A percentile compares a stretch with the other conserved stretches of the same genome.
Conservation (phyloP, 1,140 invertebrate species). For the Tigriopus japonicus region DNA sequence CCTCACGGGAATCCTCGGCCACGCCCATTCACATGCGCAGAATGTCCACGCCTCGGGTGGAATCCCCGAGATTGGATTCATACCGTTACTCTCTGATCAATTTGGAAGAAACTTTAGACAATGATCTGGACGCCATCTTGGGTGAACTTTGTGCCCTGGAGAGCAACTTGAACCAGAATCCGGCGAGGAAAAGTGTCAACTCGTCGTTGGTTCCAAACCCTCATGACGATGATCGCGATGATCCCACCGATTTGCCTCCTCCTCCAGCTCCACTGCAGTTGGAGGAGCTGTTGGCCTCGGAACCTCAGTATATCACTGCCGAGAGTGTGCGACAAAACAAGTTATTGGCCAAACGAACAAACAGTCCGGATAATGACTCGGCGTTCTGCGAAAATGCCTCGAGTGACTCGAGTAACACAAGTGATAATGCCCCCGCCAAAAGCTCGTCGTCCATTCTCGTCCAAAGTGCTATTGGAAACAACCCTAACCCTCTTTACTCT, state of each 20-base stretch:
- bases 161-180: slow-evolving; percentile 22
- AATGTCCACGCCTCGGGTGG: slow-evolving; percentile 9
- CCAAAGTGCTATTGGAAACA: background rate
- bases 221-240: too few species aligned
- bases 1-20: background rate
- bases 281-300: background rate
- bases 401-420: slow-evolving; percentile 71
- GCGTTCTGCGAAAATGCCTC: slow-evolving; percentile 91
- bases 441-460: too few species aligned
- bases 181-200: too few species aligned
- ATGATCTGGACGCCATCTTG: slow-evolving; percentile 55
- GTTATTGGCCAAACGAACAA: slow-evolving; percentile 35
- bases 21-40: slow-evolving; percentile 7
- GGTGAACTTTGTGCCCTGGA: slow-evolving; percentile 80
- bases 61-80: slow-evolving; percentile 3
- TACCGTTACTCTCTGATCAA: slow-evolving; percentile 3
- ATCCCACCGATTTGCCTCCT: too few species aligned
- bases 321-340: slow-evolving; percentile 4
- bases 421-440: slow-evolving; percentile 42
- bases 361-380: slow-evolving; percentile 88
- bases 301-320: slow-evolving; percentile 6
- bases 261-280: background rate
- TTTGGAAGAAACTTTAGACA: slow-evolving; percentile 3
- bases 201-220: too few species aligned
- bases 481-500: background rate